phyloP scores from a whole-genome alignment of 2,888 invertebrate species.

The Dugesia japonica region DNA sequence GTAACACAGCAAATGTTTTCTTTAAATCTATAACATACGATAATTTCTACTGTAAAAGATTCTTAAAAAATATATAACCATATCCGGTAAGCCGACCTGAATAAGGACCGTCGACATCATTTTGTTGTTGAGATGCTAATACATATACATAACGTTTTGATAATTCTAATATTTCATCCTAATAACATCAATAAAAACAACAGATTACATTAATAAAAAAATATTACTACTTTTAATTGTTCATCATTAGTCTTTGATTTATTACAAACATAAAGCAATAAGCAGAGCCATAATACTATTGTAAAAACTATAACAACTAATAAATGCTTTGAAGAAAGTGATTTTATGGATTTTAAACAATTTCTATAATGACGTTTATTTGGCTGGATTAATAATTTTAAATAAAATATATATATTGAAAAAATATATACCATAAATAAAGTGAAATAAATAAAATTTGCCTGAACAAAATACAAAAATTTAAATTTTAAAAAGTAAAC shows the following conservation, averaged over 20 bases:
- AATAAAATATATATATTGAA: not conserved
- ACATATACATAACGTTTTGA: conserved; percentile 39
- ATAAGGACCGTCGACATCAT: conserved; percentile 46
- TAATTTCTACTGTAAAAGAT: too few species aligned
- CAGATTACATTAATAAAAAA: not conserved
- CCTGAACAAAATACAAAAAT: not conserved
- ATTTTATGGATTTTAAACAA: not conserved
- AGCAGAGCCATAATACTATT: not conserved
- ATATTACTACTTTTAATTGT: not conserved
- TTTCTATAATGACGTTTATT: not conserved
- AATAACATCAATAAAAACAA: not conserved
- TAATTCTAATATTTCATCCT: conserved; percentile 28
- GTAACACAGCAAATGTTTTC: conserved; percentile 45
- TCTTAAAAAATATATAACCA: conserved; percentile 39
- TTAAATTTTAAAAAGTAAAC: not conserved
- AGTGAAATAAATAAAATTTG: too few species aligned
- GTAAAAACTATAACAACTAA: not conserved
- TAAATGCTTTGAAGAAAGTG: not conserved
- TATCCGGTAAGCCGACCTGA: conserved; percentile 45
- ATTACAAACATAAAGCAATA: not conserved
- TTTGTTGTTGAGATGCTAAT: conserved; percentile 42
- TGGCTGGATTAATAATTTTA: not conserved
- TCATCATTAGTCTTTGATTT: not conserved
- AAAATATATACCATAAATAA: not conserved
- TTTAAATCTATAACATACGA: conserved; percentile 44